These are phyloP conservation scores for Syritta pipiens DNA, from an alignment of 2,888 invertebrate species.

Conservation along the genomic window DNA sequence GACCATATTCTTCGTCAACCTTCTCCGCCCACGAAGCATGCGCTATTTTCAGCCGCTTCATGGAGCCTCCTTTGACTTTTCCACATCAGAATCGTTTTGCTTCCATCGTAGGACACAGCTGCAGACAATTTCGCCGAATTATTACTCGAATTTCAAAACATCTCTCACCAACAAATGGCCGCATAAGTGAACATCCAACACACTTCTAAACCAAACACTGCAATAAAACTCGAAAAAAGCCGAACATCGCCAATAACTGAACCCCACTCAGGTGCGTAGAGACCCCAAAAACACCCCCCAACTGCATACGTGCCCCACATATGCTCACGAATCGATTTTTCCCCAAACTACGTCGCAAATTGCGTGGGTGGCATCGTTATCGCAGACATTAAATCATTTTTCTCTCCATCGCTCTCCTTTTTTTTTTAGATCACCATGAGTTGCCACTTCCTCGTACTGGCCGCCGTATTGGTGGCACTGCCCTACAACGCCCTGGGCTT, in stretches of 20 bases:
- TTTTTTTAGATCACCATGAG: conserved; percentile 50
- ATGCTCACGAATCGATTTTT: too few relatives aligned
- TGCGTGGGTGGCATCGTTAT: neutral
- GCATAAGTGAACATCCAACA: too few relatives aligned
- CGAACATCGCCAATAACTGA: too few relatives aligned
- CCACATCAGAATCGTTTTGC: neutral
- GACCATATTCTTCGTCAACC: too few relatives aligned
- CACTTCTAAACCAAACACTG: too few relatives aligned
- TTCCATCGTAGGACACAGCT: neutral
- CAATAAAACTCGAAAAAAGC: too few relatives aligned
- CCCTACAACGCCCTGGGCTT: conserved; percentile 36
- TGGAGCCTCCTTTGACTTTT: too few relatives aligned
- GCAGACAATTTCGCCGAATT: neutral
- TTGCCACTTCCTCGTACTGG: conserved; percentile 14
- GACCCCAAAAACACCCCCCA: too few relatives aligned
- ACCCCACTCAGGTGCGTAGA: too few relatives aligned
- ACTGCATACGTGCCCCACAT: too few relatives aligned
- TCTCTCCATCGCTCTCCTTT: neutral
- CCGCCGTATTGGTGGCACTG: conserved; percentile 30
- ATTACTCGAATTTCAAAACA: neutral
- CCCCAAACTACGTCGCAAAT: too few relatives aligned
- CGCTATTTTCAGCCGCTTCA: neutral
- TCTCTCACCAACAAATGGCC: neutral
- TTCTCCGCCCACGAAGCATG: too few relatives aligned
- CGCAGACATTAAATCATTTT: neutral